Evolutionary conservation across 2,797 vertebrate species (phyloP).

Genomic region (Spinus olivaceus): DNA sequence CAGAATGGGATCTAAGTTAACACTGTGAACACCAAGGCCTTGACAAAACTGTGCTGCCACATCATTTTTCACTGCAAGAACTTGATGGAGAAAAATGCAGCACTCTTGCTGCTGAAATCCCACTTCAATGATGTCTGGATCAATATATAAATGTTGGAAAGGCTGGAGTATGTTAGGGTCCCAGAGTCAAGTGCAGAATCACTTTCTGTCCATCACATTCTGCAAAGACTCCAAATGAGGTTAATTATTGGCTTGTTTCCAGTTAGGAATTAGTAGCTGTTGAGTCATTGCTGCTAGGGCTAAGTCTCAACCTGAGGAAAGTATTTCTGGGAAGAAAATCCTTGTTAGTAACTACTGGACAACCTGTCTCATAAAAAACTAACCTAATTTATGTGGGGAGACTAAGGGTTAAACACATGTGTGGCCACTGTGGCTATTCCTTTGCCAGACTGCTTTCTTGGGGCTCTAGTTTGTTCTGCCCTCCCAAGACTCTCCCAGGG

Average conservation of each 20-base stretch:
- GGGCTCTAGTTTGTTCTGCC: not conserved
- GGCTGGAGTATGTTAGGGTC: not conserved
- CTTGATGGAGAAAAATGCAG: not conserved
- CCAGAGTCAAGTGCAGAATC: not conserved
- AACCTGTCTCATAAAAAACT: not conserved
- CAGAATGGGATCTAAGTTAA: not conserved
- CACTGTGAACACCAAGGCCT: not conserved
- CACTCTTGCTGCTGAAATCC: not conserved
- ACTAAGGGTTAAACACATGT: not conserved
- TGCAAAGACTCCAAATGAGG: not conserved
- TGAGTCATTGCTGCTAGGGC: not conserved
- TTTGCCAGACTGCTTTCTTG: not conserved
- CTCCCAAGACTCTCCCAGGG: not conserved
- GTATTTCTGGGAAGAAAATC: not conserved
- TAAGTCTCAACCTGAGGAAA: not conserved
- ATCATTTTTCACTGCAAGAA: not conserved
- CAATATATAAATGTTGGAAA: not conserved
- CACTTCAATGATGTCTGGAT: not conserved
- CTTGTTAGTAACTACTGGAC: not conserved
- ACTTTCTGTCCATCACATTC: not conserved
- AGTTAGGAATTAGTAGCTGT: not conserved
- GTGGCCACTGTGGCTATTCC: not conserved
- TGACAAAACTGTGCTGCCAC: not conserved
- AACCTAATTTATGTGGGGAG: not conserved
- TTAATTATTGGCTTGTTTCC: not conserved